Conservation (phyloP, 2,113 vertebrate species). For the Lepus americanus region DNA sequence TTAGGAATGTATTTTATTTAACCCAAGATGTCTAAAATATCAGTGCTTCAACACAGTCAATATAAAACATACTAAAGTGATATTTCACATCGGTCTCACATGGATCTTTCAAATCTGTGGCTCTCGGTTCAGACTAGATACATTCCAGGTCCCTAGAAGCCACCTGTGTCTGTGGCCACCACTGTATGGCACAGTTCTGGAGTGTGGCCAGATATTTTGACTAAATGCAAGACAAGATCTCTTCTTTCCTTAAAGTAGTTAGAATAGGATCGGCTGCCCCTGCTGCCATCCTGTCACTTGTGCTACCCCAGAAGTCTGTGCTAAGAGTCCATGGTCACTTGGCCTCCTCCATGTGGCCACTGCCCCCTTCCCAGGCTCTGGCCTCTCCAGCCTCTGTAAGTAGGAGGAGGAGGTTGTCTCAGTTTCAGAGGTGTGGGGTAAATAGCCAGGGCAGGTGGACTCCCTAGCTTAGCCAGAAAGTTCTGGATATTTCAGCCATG, state of each 20-base stretch:
- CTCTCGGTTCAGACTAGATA: neutral
- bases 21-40: neutral
- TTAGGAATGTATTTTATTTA: slow-evolving; percentile 37
- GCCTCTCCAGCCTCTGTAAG: neutral
- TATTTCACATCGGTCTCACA: neutral
- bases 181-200: fast-evolving
- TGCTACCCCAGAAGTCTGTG: neutral
- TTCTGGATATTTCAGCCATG: neutral
- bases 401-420: neutral
- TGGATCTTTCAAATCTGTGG: neutral
- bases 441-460: neutral
- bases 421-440: neutral
- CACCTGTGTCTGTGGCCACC: neutral
- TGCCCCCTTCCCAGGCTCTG: neutral
- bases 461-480: neutral
- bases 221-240: neutral
- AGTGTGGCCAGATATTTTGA: neutral
- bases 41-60: neutral
- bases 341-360: neutral
- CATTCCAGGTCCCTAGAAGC: neutral
- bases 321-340: neutral
- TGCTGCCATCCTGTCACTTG: fast-evolving
- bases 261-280: neutral
- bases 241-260: neutral
- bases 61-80: neutral